phyloP scores from a whole-genome alignment of 2,888 invertebrate species.

The Ophion slaviceki region DNA sequence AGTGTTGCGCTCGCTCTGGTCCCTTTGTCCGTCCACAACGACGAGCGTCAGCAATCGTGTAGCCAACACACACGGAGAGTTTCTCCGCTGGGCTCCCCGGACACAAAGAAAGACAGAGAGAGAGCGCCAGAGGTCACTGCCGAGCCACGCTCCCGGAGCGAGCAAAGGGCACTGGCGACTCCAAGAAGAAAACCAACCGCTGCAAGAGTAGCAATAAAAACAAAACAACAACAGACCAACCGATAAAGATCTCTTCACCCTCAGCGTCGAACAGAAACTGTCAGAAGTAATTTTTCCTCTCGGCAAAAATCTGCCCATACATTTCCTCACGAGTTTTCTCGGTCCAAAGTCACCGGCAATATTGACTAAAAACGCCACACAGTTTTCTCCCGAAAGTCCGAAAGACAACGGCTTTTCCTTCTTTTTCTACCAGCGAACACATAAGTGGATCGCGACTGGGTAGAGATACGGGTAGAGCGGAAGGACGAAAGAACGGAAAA shows the following conservation, averaged over 20 bases:
- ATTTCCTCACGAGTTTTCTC: no score
- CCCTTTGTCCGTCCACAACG: constrained; percentile 59
- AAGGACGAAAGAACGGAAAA: constrained; percentile 1
- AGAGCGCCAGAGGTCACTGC: constrained; percentile 29
- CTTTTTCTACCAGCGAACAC: constrained; percentile 4
- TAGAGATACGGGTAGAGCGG: constrained; percentile 6
- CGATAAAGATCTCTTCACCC: constrained; percentile 45
- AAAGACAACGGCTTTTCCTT: neutral
- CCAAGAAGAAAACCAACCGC: constrained; percentile 7
- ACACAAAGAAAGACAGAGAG: constrained; percentile 36
- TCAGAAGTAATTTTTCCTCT: neutral
- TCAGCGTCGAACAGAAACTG: constrained; percentile 36
- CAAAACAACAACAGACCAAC: constrained; percentile 44
- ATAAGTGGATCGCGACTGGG: constrained; percentile 2
- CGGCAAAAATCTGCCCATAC: no score
- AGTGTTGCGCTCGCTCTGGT: constrained; percentile 42
- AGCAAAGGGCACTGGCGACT: constrained; percentile 13
- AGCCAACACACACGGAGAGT: constrained; percentile 36
- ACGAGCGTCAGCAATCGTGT: constrained; percentile 45
- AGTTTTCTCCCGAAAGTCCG: constrained; percentile 10
- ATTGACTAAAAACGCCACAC: neutral
- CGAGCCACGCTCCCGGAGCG: constrained; percentile 40
- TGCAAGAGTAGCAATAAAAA: constrained; percentile 33
- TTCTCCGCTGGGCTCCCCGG: constrained; percentile 18
- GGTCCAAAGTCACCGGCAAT: neutral